Evolutionary conservation across 1,140 invertebrate genomes (phyloP), one percentile per base, ranked within the genome.

Genomic region (Venturia canescens): DNA sequence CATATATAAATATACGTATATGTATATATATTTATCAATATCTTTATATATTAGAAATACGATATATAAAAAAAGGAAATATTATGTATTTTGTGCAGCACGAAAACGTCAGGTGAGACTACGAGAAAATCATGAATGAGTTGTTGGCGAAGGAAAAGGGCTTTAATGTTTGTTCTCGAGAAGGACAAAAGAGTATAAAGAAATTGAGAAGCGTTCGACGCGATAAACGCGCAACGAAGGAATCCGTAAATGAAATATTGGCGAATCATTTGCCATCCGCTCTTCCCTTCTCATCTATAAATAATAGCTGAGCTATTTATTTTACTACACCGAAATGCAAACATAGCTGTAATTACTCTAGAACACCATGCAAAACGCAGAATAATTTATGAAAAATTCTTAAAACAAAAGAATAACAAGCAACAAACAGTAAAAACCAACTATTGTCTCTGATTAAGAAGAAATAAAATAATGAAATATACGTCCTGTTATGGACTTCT

Each of bases 21-120:
- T 44, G 31, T 34, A 34, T 34, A 34, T 48, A 48, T 48, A 6
- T 6, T 9, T 9, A n/a, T n/a, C n/a, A n/a, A n/a, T n/a, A n/a
- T n/a, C n/a, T 34, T 34, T 63, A 26, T 63, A 63, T 63, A 66
- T 26, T 23, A 57, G 18, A 57, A 1, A 1, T 57, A 44, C 38
- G 7, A 13, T 57, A 57, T n/a, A n/a, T n/a, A n/a, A 57, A n/a
- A 26, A 6, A 72, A 72, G 5, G 26, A 72, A 23, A 21, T 48
- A 72, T 84, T 82, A 63, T 82, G 53, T 82, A 69, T 84, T 82
- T 84, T 44, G 60, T 82, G 78, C 79, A 82, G 81, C 71, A 53
- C 79, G 69, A 84, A 53, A 50, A 11, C 78, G 27, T 27, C 78
- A 66, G 63, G 15, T 69, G 53, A 66, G 27, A 34, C 48, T 21